phyloP scores from a whole-genome alignment of 30 jellyfish, hydroid and myxozoan genomes.

The Kudoa iwatai region DNA sequence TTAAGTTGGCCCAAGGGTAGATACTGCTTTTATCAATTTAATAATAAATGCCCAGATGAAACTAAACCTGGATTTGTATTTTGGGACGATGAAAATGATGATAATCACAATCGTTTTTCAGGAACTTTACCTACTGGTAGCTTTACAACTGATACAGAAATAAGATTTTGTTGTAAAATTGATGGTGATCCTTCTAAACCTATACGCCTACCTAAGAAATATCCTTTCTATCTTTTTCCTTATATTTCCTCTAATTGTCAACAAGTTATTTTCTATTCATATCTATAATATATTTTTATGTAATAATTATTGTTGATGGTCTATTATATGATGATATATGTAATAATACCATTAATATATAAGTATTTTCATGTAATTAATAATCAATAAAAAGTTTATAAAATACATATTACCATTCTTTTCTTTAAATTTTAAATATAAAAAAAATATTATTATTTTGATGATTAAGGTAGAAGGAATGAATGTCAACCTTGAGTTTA shows the following conservation, averaged over 20 bases:
- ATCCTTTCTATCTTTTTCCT: not conserved
- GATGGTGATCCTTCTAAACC: constrained; percentile 3
- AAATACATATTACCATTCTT: too few species aligned
- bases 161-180: constrained; percentile 27
- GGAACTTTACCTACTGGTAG: constrained; percentile 23
- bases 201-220: not conserved
- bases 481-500: not conserved
- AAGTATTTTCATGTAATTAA: too few species aligned
- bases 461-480: not conserved
- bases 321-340: too few species aligned
- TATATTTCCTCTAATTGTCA: not conserved
- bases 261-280: too few species aligned
- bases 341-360: too few species aligned
- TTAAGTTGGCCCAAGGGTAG: constrained; percentile 45
- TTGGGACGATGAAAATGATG: constrained; percentile 73
- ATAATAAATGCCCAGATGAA: constrained; percentile 24
- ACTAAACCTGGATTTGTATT: constrained; percentile 26
- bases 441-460: too few species aligned
- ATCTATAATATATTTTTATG: too few species aligned
- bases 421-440: too few species aligned
- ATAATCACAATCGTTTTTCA: constrained; percentile 7
- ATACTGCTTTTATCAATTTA: constrained; percentile 34
- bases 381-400: too few species aligned
- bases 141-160: constrained; percentile 32
- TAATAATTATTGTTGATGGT: too few species aligned